phyloP scores from a whole-genome alignment of 2,113 vertebrate genomes.

The Percina caprodes region DNA sequence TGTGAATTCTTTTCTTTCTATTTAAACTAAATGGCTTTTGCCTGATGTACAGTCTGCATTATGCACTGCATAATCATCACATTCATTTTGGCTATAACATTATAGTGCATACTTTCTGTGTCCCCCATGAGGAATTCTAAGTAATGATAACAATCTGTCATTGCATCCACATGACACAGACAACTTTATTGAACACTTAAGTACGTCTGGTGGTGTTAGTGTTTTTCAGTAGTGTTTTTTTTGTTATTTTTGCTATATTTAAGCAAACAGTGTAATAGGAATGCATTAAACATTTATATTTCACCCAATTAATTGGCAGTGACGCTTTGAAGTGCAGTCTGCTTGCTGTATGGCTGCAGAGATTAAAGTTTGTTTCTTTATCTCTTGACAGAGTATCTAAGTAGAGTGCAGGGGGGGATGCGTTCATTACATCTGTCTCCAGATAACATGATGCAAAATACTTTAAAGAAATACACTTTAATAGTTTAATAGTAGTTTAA shows the following conservation, averaged over 20 bases:
- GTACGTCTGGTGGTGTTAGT: slow-evolving; percentile 73
- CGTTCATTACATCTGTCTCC: background rate
- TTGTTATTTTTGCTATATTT: slow-evolving; percentile 9
- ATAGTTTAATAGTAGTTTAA: background rate
- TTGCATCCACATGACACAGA: too few relatives aligned
- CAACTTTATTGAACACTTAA: slow-evolving; percentile 76
- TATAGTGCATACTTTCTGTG: too few relatives aligned
- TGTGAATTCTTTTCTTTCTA: too few relatives aligned
- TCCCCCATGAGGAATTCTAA: too few relatives aligned
- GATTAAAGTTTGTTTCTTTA: background rate
- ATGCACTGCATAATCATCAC: background rate
- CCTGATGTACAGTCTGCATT: background rate
- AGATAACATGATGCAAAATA: background rate
- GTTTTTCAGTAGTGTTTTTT: too few relatives aligned
- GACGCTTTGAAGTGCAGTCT: background rate
- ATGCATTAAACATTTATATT: background rate
- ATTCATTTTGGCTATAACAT: slow-evolving; percentile 10
- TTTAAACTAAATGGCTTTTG: background rate
- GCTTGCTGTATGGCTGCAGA: background rate
- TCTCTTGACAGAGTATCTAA: background rate
- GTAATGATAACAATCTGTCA: too few relatives aligned
- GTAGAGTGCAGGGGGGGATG: background rate
- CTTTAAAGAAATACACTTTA: background rate
- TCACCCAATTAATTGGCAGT: background rate
- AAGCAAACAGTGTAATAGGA: background rate